Conservation (phyloP, 2,888 invertebrate species). For the Ischnus inquisitorius region DNA sequence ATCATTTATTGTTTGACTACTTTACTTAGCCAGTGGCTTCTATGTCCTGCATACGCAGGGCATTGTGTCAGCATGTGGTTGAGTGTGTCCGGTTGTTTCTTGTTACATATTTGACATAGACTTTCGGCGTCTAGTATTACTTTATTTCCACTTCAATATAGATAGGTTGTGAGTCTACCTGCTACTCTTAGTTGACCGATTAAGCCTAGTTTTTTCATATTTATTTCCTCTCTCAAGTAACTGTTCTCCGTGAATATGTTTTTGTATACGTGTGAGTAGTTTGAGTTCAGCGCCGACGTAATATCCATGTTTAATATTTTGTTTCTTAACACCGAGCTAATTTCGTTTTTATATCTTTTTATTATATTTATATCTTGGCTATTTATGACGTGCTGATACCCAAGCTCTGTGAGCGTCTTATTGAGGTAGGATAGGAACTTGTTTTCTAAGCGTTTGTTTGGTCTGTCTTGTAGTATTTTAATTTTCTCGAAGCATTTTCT, state of each 20-base stretch:
- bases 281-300: neutral
- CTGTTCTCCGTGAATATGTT: neutral
- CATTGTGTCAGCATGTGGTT: neutral
- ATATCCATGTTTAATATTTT: constrained; percentile 3
- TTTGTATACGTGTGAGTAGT: neutral
- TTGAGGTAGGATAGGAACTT: neutral
- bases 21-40: neutral
- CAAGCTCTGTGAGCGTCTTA: neutral
- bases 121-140: neutral
- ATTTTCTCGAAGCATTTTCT: constrained; percentile 11
- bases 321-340: neutral
- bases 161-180: too few species aligned
- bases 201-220: constrained; percentile 2
- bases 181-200: constrained; percentile 20
- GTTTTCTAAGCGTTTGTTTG: neutral
- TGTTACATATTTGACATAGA: neutral
- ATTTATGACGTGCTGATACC: neutral
- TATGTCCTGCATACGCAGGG: neutral
- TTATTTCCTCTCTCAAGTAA: constrained; percentile 3
- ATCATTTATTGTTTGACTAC: neutral
- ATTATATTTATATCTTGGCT: neutral
- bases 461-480: neutral
- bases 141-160: constrained; percentile 15
- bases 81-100: neutral
- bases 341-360: neutral